Conservation (phyloP, 2,888 invertebrate species). For the Dynastes grantii region DNA sequence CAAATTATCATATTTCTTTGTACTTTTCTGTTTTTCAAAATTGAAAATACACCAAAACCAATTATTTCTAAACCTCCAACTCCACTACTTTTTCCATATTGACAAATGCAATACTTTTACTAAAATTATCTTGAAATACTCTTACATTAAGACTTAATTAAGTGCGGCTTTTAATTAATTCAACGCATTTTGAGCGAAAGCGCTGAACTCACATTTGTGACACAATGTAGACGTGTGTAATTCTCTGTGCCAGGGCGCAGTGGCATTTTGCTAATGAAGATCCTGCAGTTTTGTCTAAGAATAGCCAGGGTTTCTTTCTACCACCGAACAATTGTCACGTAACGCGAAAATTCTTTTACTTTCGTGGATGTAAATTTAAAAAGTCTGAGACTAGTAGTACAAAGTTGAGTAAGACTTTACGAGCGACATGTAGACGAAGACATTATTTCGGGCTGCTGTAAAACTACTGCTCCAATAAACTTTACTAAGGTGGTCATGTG, state of each 20-base stretch:
- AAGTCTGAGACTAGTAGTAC: constrained; percentile 3
- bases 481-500: constrained; percentile 27
- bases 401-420: constrained; percentile 43
- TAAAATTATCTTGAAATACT: no score
- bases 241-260: neutral
- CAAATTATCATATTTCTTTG: no score
- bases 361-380: constrained; percentile 28
- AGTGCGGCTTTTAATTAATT: neutral
- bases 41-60: no score
- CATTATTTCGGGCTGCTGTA: constrained; percentile 41
- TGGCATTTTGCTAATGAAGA: neutral
- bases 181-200: neutral
- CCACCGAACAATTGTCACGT: neutral
- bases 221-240: neutral
- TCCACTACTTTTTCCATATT: no score
- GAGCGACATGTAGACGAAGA: constrained; percentile 33
- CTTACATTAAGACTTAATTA: no score
- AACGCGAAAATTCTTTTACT: constrained; percentile 11
- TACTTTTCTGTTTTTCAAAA: no score
- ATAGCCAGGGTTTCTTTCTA: neutral
- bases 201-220: neutral
- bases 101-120: no score
- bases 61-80: no score
- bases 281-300: constrained; percentile 1
- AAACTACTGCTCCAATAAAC: constrained; percentile 39